phyloP scores from a whole-genome alignment of 2,888 invertebrate species.

The Phyllotreta cruciferae region DNA sequence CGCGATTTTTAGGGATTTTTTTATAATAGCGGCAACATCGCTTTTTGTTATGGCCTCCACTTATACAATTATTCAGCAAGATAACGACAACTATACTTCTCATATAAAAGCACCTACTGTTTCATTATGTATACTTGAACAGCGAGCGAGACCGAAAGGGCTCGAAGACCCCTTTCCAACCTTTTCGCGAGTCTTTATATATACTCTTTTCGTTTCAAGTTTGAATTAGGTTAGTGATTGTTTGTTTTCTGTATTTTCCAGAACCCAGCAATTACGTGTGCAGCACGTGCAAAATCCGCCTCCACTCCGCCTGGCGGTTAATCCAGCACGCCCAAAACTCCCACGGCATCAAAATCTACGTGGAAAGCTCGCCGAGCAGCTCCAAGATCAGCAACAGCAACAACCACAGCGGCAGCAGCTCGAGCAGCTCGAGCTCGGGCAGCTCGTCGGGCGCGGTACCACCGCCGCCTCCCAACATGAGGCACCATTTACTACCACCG shows the following conservation, averaged over 20 bases:
- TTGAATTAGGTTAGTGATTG: not conserved
- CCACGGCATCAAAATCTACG: conserved; percentile 93
- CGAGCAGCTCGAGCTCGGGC: conserved; percentile 63
- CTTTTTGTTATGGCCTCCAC: too few species aligned
- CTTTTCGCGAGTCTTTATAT: too few species aligned
- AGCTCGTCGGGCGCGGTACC: conserved; percentile 65
- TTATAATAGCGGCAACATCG: too few species aligned
- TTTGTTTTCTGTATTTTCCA: conserved; percentile 64
- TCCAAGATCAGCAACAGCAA: conserved; percentile 64
- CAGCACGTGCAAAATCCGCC: conserved; percentile 89
- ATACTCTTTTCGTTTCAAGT: too few species aligned
- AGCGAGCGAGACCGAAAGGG: too few species aligned
- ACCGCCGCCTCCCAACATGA: conserved; percentile 68
- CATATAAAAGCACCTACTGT: too few species aligned
- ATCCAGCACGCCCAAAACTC: conserved; percentile 94
- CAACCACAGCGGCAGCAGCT: conserved; percentile 61
- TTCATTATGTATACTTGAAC: too few species aligned
- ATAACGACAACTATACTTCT: too few species aligned
- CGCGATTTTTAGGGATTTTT: too few species aligned
- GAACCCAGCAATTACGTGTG: conserved; percentile 95
- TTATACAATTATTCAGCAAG: too few species aligned
- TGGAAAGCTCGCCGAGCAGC: conserved; percentile 66
- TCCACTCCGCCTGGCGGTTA: conserved; percentile 93
- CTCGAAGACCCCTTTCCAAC: too few species aligned
- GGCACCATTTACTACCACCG: conserved; percentile 74